Evolutionary conservation across 2,113 vertebrate genomes (phyloP), one percentile per base, ranked within the genome.

Genomic region (Periophthalmodon schlosseri): DNA sequence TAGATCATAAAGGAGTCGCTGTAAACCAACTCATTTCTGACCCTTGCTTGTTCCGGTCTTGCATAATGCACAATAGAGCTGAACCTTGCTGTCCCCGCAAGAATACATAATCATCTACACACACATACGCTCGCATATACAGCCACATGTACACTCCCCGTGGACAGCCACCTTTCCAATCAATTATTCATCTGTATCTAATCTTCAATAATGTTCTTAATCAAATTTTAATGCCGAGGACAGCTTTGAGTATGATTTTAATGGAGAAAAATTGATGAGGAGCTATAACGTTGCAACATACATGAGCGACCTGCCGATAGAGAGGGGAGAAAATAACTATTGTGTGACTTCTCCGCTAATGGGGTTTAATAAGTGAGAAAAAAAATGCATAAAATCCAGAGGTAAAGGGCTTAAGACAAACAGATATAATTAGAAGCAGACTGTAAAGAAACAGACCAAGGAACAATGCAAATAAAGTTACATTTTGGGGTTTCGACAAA

Each of bases 141-240:
- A 9, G 28, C 28, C 15, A 34, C 28, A 34, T 63, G 60, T 63
- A 34, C 28, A 21, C 73, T 87, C 81, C 68, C 84, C 16, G 8
- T 46, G 69, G 88, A 74, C 64, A 70, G 82, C 74, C 80, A 87
- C 83, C 86, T 86, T 28, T 36, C 70, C 10, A 58, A 88, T 90
- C 80, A 87, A 90, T 90, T 86, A 88, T 88, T 89, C 77, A 89
- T 84, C 73, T 67, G 23, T 60, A 81, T 80, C 64, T 74, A 79
- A 83, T 84, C 77, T 86, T 83, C 84, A 83, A 84, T 88, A 88
- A 85, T 84, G 82, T 85, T 77, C 49, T 58, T 61, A 76, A 88
- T 91, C 85, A 87, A 90, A 87, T 74, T 79, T 87, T 87, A 60
- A 88, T 83, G 80, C 36, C 77, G 72, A 60, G 44, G 56, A 68